Evolutionary conservation across 2,113 vertebrate species (phyloP), one percentile per base, ranked within the genome.

Genomic region (Megaceryle torquata): DNA sequence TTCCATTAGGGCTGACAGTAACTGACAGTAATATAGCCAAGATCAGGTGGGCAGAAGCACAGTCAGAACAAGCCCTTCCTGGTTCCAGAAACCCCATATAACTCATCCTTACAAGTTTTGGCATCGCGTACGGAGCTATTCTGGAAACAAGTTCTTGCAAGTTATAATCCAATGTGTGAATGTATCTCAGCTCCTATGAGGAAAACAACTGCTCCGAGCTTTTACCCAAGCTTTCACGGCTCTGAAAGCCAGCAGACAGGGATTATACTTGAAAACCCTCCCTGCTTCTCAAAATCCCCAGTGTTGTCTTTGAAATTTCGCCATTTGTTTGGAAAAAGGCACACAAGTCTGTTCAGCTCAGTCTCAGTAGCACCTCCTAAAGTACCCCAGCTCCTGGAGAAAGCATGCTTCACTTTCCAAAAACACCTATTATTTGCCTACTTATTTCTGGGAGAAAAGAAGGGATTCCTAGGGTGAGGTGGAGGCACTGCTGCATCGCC

Each of bases 401-500:
- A 96, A 86, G 43, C 60, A 64, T 26, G 35, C 21, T 83, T 63
- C 46, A 3, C 43, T 72, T 50, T 82, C 28, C 44, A 67, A 57
- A 92, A 87, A 7, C 51, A 35, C n/a, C 2, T 0, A 37, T 37
- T 37, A 37, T 37, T 37, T 16, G 41, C 48, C 59, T 56, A n/a
- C 71, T 85, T 78, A 76, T 74, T 94, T 87, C 82, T 68, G 60
- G 48, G 51, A 39, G 17, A 39, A 43, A 81, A 69, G 39, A 89
- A 41, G 24, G 67, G 2, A 21, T 64, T 64, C 65, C 31, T 20
- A 3, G 11, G 43, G 83, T 0, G 11, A 77, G 28, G 13, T 5
- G 6, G 48, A 83, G 39, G 69, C 37, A 33, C 51, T 28, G 12
- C 54, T 2, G 1, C 0, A 2, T 3, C 1, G 11, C 41, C 0